Evolutionary conservation across 1,140 invertebrate genomes (phyloP).

Genomic region (Battus philenor): DNA sequence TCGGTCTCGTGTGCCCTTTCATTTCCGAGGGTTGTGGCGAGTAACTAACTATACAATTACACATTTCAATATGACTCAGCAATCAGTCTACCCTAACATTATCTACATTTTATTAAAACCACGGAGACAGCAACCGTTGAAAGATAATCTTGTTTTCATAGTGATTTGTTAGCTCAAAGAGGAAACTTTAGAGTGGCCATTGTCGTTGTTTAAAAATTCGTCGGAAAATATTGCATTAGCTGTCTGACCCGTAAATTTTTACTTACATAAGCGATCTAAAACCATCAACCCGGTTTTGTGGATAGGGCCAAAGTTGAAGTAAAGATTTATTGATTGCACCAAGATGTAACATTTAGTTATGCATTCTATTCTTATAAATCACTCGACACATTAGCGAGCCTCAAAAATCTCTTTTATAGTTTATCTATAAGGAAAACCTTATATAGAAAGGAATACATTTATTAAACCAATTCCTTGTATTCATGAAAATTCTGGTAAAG

Average conservation of each 20-base stretch:
- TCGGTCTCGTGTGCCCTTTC: conserved; percentile 53
- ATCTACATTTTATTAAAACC: conserved; percentile 57
- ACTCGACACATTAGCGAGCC: too few species aligned
- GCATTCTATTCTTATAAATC: too few species aligned
- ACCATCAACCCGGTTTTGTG: background rate
- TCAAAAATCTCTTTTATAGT: too few species aligned
- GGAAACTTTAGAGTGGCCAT: conserved; percentile 32
- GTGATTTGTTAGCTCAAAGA: conserved; percentile 30
- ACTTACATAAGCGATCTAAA: background rate
- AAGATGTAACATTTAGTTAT: too few species aligned
- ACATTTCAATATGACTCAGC: conserved; percentile 53
- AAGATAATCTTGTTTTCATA: conserved; percentile 26
- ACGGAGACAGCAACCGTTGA: conserved; percentile 33
- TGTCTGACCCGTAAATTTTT: background rate
- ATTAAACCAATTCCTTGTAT: too few species aligned
- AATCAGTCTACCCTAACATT: conserved; percentile 57
- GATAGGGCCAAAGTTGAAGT: too few species aligned
- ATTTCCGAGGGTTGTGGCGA: conserved; percentile 25
- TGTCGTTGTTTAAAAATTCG: conserved; percentile 32
- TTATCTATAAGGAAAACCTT: too few species aligned
- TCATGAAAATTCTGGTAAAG: too few species aligned
- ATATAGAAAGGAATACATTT: too few species aligned
- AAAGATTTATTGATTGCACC: too few species aligned
- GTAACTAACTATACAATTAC: conserved; percentile 41
- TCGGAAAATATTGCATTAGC: too few species aligned